These are phyloP conservation scores for Prochilodus magdalenae DNA, from an alignment of 2,113 vertebrate species.

Conservation along the genomic window DNA sequence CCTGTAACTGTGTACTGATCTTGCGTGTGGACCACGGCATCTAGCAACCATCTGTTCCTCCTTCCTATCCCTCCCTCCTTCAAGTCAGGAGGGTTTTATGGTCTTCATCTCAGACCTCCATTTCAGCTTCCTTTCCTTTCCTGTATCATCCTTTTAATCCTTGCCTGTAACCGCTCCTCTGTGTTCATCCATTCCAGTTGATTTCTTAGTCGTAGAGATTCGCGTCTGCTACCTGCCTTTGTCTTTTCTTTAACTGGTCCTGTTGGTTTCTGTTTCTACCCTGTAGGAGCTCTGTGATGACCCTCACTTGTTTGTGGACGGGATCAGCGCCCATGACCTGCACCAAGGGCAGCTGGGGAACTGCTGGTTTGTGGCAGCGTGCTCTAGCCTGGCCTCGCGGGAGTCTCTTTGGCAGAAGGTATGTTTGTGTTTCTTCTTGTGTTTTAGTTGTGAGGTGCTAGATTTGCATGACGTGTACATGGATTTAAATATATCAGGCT, in stretches of 20 bases:
- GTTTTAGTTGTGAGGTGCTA: not conserved
- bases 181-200: not conserved
- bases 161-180: not conserved
- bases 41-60: constrained; percentile 2
- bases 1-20: not conserved
- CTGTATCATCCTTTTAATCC: constrained; percentile 2
- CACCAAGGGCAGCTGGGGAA: constrained; percentile 77
- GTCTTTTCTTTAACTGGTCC: not conserved
- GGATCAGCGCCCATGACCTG: constrained; percentile 76
- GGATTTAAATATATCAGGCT: not conserved
- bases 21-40: not conserved
- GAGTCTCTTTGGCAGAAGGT: constrained; percentile 77
- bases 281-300: constrained; percentile 69
- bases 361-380: constrained; percentile 78
- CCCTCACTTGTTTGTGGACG: constrained; percentile 74
- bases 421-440: constrained; percentile 18
- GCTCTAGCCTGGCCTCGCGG: constrained; percentile 74
- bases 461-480: not conserved
- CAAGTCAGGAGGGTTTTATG: constrained; percentile 4
- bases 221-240: constrained; percentile 16
- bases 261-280: constrained; percentile 33
- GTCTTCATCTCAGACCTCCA: not conserved
- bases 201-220: not conserved
- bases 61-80: not conserved
- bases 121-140: not conserved